Conservation (phyloP, 1,140 invertebrate genomes). For the Hypsibius dujardini region DNA sequence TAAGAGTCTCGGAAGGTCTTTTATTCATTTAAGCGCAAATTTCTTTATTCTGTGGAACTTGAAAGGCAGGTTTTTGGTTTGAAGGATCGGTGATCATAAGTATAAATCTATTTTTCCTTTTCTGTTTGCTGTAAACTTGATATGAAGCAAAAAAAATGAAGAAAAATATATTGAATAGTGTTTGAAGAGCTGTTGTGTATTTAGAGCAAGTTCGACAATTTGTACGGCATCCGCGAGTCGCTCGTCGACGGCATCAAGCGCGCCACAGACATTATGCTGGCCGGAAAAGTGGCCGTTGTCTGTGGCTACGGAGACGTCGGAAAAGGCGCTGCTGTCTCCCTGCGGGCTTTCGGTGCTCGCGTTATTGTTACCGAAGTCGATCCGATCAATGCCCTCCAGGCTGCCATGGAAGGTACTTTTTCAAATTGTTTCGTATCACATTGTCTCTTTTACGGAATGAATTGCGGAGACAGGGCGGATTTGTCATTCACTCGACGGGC, state of each 20-base stretch:
- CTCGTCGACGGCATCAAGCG: slow-evolving; percentile 95
- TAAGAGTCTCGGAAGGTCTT: too few species aligned
- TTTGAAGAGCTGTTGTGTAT: slow-evolving; percentile 26
- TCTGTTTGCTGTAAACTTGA: too few species aligned
- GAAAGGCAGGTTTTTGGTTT: too few species aligned
- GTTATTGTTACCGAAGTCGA: slow-evolving; percentile 97
- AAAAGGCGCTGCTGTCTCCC: slow-evolving; percentile 90
- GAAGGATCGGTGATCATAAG: too few species aligned
- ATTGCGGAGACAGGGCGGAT: too few species aligned
- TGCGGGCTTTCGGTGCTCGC: slow-evolving; percentile 79
- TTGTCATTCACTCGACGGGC: too few species aligned
- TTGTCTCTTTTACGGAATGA: too few species aligned
- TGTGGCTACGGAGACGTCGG: slow-evolving; percentile 98
- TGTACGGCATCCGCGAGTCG: slow-evolving; percentile 95
- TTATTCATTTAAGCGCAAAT: too few species aligned
- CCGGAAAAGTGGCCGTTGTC: slow-evolving; percentile 92
- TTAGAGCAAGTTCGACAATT: slow-evolving; percentile 96
- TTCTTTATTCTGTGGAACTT: too few species aligned
- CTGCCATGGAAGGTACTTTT: slow-evolving; percentile 77
- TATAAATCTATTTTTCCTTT: too few species aligned
- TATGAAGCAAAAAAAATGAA: too few species aligned
- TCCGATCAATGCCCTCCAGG: slow-evolving; percentile 95
- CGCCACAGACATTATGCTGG: slow-evolving; percentile 93
- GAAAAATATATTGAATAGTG: too few species aligned
- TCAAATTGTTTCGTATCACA: neutral